Evolutionary conservation across 2,797 vertebrate species (phyloP).

Genomic region (Pogonophryne albipinna): DNA sequence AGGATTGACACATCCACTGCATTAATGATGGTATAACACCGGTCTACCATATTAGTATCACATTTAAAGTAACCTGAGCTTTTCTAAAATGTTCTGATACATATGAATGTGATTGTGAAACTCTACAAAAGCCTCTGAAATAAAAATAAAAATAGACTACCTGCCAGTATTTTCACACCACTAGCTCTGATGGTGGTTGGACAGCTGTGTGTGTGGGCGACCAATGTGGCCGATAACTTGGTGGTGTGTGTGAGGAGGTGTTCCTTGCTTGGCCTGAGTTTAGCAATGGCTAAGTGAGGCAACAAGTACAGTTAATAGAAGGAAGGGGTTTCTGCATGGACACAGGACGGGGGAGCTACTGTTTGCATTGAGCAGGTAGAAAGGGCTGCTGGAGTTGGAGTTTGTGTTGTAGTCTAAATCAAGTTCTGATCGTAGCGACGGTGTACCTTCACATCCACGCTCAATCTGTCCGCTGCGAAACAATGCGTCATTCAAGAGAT

Average conservation of each 20-base stretch:
- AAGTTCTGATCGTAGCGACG: slow-evolving; percentile 70
- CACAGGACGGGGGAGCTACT: slow-evolving; percentile 77
- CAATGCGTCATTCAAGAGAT: slow-evolving; percentile 94
- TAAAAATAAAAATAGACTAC: slow-evolving; percentile 48
- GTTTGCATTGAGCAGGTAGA: slow-evolving; percentile 78
- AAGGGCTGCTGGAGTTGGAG: slow-evolving; percentile 75
- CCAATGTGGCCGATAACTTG: slow-evolving; percentile 80
- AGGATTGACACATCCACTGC: background rate
- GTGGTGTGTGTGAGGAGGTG: slow-evolving; percentile 18
- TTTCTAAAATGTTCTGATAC: too few species aligned
- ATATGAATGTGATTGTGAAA: background rate
- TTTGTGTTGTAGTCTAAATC: slow-evolving; percentile 76
- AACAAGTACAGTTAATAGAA: slow-evolving; percentile 79
- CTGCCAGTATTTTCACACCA: slow-evolving; percentile 40
- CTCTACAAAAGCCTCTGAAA: slow-evolving; percentile 43
- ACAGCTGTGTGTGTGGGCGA: slow-evolving; percentile 44
- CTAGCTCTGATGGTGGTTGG: slow-evolving; percentile 48
- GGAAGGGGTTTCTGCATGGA: slow-evolving; percentile 51
- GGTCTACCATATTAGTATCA: background rate
- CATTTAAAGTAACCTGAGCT: too few species aligned
- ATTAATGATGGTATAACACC: background rate
- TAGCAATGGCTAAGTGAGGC: slow-evolving; percentile 75
- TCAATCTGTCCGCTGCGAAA: slow-evolving; percentile 98
- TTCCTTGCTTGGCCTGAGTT: slow-evolving; percentile 44
- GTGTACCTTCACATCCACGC: slow-evolving; percentile 98